Percentiles rank a stretch among this genome's conserved stretches.
Conservation (phyloP, 2,888 invertebrate species). For the Drosophila gaucha region DNA sequence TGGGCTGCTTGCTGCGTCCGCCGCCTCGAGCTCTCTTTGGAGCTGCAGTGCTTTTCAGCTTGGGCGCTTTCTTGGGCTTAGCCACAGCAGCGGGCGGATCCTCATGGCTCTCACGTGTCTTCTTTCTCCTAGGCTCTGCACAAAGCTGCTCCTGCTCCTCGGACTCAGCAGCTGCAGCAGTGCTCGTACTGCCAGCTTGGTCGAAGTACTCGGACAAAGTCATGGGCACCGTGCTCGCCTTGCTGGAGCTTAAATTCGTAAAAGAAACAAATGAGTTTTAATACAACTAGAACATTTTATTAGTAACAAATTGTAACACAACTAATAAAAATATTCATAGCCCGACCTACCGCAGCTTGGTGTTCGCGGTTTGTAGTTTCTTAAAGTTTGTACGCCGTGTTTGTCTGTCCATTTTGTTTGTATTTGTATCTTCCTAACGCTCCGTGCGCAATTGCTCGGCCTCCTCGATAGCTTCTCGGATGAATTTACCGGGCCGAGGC, state of each 20-base stretch:
- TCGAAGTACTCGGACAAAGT: conserved; percentile 72
- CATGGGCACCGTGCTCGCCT: conserved; percentile 25
- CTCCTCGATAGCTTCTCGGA: conserved; percentile 73
- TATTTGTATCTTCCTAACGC: conserved; percentile 51
- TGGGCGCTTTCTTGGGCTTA: conserved; percentile 72
- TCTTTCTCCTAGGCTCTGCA: conserved; percentile 39
- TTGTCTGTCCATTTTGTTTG: conserved; percentile 72
- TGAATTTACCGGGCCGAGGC: conserved; percentile 63
- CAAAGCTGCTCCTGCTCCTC: conserved; percentile 19
- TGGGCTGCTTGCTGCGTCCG: conserved; percentile 68
- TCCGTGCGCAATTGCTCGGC: conserved; percentile 57
- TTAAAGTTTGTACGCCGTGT: conserved; percentile 78
- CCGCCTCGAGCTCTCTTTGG: conserved; percentile 37
- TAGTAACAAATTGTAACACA: conserved; percentile 23
- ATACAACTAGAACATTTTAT: conserved; percentile 53
- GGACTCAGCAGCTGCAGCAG: conserved; percentile 11
- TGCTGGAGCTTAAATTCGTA: conserved; percentile 57
- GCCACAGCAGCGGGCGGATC: conserved; percentile 49
- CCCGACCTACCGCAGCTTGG: conserved; percentile 71
- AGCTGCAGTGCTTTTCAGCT: conserved; percentile 43
- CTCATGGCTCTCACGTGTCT: conserved; percentile 50
- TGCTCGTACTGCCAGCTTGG: conserved; percentile 38
- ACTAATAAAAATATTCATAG: background rate
- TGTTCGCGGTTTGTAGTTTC: conserved; percentile 72
- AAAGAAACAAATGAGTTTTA: conserved; percentile 37